Conservation (phyloP, 2,113 vertebrate genomes). For the Oncorhynchus masou region DNA sequence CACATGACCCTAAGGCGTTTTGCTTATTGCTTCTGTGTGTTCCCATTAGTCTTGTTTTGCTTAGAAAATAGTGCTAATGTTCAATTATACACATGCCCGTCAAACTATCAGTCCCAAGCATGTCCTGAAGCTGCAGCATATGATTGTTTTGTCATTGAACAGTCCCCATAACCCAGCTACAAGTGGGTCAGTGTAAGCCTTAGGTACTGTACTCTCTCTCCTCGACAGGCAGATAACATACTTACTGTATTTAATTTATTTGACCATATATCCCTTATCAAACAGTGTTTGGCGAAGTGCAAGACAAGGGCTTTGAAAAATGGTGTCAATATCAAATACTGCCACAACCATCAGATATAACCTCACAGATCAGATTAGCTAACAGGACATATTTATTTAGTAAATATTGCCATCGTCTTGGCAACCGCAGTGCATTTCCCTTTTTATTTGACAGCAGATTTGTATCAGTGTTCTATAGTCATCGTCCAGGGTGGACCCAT, state of each 20-base stretch:
- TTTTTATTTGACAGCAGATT: conserved; percentile 30
- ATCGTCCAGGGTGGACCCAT: conserved; percentile 4
- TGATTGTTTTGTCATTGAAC: neutral
- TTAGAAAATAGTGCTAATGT: conserved; percentile 56
- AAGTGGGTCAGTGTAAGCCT: conserved; percentile 6
- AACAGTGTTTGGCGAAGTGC: neutral
- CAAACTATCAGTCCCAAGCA: neutral
- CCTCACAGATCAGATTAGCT: neutral
- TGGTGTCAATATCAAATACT: neutral
- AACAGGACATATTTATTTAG: no score
- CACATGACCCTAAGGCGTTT: no score
- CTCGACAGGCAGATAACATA: neutral
- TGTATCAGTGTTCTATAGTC: conserved; percentile 12
- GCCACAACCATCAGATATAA: neutral
- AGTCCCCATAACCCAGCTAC: neutral
- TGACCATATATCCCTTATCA: neutral
- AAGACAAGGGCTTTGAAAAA: neutral
- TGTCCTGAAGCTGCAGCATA: neutral
- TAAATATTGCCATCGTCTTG: no score
- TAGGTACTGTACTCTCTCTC: neutral
- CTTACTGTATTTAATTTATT: neutral
- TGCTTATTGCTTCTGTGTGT: neutral
- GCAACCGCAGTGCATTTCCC: neutral
- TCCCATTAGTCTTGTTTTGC: neutral
- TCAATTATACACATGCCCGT: conserved; percentile 69